A percentile compares a stretch with the other conserved stretches of the same genome.
Evolutionary conservation across 2,888 invertebrate genomes (phyloP).

Genomic region (Dilophus febrilis): DNA sequence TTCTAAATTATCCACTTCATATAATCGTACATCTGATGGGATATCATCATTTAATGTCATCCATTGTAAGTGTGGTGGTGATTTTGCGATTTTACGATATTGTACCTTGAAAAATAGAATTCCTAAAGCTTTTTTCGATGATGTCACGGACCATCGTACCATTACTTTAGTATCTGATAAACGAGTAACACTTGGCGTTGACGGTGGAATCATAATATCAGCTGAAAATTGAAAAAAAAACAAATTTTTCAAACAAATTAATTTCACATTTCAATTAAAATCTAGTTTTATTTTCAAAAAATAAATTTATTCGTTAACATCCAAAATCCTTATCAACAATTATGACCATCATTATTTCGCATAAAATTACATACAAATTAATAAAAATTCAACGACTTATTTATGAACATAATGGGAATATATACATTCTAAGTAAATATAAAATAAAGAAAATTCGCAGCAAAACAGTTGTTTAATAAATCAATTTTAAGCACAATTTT

Average conservation of each 20-base stretch:
- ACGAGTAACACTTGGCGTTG: conserved; percentile 70
- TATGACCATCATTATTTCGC: too few relatives aligned
- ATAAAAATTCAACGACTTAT: too few relatives aligned
- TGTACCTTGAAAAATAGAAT: conserved; percentile 84
- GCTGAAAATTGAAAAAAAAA: conserved; percentile 27
- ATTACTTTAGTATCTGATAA: conserved; percentile 81
- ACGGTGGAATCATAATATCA: conserved; percentile 68
- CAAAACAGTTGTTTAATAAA: too few relatives aligned
- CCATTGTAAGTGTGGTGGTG: conserved; percentile 38
- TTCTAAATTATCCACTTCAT: conserved; percentile 56
- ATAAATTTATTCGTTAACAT: too few relatives aligned
- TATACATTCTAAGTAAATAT: too few relatives aligned
- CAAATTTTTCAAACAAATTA: conserved; percentile 1
- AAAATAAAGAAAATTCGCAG: too few relatives aligned
- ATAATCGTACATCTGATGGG: conserved; percentile 54
- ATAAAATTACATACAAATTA: too few relatives aligned
- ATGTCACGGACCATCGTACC: conserved; percentile 66
- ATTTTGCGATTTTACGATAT: conserved; percentile 33
- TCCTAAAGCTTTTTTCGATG: conserved; percentile 52
- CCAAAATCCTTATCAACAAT: too few relatives aligned
- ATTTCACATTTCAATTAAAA: conserved; percentile 1
- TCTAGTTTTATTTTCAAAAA: conserved; percentile 26
- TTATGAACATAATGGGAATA: too few relatives aligned
- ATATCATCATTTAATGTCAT: conserved; percentile 72
- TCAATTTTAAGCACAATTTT: too few relatives aligned